Evolutionary conservation across 2,113 vertebrate genomes (phyloP), one percentile per base, ranked within the genome.

Genomic region (Catagonus wagneri): DNA sequence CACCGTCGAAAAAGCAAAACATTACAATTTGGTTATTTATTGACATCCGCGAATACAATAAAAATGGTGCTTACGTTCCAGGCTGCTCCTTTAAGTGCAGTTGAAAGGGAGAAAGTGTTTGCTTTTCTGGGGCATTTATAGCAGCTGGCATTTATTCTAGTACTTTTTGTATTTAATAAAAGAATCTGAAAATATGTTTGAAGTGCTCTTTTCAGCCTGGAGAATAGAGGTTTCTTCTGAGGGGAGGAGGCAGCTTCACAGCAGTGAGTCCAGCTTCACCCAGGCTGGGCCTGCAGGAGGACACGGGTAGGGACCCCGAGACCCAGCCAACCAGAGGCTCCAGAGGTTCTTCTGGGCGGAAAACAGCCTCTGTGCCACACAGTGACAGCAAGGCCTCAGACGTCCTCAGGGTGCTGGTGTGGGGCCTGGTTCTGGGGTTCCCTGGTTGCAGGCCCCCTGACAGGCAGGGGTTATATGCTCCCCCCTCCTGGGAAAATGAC

Each of bases 61-160:
- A 54, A 54, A 84, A 44, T 19, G n/a, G 10, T 20, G 29, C 58
- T 56, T 91, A 29, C 61, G 92, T 15, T 90, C 93, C 65, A 72
- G 90, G 72, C 63, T 93, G 90, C 83, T 52, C 52, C 78, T 65
- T 29, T 32, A 34, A 86, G 69, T 58, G 54, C 27, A 34, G 4
- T 50, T 54, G 88, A 83, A 90, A 61, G 78, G 90, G 87, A 69
- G 96, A 95, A 90, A 93, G 65, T 2, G 7, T 71, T 96, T 93
- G 75, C 87, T 89, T 98, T 96, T 71, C 89, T 90, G 56, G 96
- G 93, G 69, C 95, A 32, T 69, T 96, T 90, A 56, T 71, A 96
- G 79, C 91, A 95, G n/a, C 96, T 96, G 97, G 56, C 36, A 95
- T 97, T 97, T 97, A 13, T 94, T 98, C 93, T 98, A 89, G 80